Percentiles rank a stretch among this genome's conserved stretches.
These are phyloP conservation scores for Sericinus montela DNA, from an alignment of 2,888 invertebrate genomes.

Conservation along the genomic window DNA sequence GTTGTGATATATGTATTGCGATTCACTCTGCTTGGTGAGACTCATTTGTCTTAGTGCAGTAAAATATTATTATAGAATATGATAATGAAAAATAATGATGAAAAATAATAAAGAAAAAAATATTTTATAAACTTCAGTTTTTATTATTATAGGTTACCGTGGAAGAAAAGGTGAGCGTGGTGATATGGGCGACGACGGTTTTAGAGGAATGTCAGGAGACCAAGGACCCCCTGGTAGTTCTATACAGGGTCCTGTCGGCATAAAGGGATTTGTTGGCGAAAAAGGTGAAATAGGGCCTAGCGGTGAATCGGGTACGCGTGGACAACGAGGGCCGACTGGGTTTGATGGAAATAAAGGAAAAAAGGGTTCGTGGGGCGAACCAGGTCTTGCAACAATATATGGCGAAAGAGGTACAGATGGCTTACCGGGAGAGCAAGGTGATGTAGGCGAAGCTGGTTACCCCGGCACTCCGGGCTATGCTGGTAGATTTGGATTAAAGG, in stretches of 20 bases:
- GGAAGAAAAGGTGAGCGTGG: conserved; percentile 55
- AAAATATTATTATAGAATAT: too few relatives aligned
- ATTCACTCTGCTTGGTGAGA: too few relatives aligned
- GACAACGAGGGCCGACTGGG: conserved; percentile 79
- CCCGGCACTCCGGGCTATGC: conserved; percentile 75
- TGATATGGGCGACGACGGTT: conserved; percentile 53
- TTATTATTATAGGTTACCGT: conserved; percentile 27
- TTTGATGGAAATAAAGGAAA: conserved; percentile 79
- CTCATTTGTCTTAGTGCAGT: too few relatives aligned
- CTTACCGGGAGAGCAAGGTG: conserved; percentile 67
- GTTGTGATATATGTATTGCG: too few relatives aligned
- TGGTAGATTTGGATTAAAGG: conserved; percentile 67
- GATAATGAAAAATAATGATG: too few relatives aligned
- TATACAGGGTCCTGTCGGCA: conserved; percentile 65
- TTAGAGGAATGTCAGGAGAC: conserved; percentile 51
- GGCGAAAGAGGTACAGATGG: conserved; percentile 64
- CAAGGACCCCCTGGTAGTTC: conserved; percentile 59
- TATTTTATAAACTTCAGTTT: too few relatives aligned
- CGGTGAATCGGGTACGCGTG: conserved; percentile 79
- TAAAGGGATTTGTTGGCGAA: conserved; percentile 83
- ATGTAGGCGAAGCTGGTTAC: conserved; percentile 77
- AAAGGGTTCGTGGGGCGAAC: conserved; percentile 71
- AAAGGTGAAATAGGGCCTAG: conserved; percentile 81
- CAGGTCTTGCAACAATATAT: conserved; percentile 64
- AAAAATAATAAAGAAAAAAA: too few relatives aligned